Conservation (phyloP, 1,140 invertebrate genomes). For the Phymorhynchus buccinoides region DNA sequence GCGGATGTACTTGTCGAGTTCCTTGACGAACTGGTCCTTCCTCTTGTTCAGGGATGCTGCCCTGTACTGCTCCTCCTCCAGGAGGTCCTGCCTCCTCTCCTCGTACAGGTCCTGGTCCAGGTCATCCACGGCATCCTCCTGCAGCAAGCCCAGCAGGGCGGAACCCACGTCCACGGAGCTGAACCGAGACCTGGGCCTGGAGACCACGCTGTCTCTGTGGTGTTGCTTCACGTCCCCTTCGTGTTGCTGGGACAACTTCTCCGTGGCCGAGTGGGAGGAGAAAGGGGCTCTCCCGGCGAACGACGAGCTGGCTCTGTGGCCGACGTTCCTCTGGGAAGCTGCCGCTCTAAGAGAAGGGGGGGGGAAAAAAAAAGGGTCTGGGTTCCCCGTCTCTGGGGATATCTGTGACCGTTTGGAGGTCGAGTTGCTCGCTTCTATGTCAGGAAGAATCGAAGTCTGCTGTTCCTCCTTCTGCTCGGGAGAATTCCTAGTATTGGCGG, state of each 20-base stretch:
- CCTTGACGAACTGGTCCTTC: slow-evolving; percentile 59
- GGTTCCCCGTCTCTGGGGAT: not conserved
- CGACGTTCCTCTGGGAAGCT: not conserved
- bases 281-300: slow-evolving; percentile 36
- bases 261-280: slow-evolving; percentile 46
- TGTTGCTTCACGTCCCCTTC: slow-evolving; percentile 10
- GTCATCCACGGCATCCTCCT: slow-evolving; percentile 56
- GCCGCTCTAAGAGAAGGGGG: slow-evolving; percentile 18
- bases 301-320: not conserved
- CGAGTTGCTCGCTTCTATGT: not conserved
- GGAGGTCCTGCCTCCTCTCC: slow-evolving; percentile 58
- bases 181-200: not conserved
- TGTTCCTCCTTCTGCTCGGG: not conserved
- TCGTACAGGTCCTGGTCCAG: slow-evolving; percentile 59
- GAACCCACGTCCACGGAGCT: not conserved
- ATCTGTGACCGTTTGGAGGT: not conserved
- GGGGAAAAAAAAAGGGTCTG: not conserved
- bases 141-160: not conserved
- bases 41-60: slow-evolving; percentile 51
- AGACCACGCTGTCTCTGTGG: not conserved
- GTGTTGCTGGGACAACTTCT: slow-evolving; percentile 44
- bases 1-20: slow-evolving; percentile 57
- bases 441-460: not conserved
- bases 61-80: slow-evolving; percentile 58
- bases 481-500: not conserved